These are phyloP conservation scores for Cephus rjabovi DNA, from an alignment of 2,888 invertebrate genomes.

Conservation along the genomic window DNA sequence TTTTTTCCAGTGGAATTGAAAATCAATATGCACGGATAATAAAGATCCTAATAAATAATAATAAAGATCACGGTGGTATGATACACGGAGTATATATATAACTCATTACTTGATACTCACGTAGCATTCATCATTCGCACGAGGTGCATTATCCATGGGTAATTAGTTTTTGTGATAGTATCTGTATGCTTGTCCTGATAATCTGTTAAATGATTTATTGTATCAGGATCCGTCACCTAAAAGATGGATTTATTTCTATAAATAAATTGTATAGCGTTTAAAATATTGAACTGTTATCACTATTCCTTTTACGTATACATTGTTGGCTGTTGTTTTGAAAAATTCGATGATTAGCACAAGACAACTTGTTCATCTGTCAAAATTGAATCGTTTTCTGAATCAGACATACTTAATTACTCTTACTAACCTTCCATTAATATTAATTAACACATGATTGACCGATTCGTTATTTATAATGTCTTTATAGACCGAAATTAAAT, in stretches of 20 bases:
- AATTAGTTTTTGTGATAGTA: slow-evolving; percentile 56
- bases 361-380: neutral
- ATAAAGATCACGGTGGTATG: too few relatives aligned
- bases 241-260: slow-evolving; percentile 1
- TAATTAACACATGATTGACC: too few relatives aligned
- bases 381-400: neutral
- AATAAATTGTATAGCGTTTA: too few relatives aligned
- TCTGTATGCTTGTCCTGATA: slow-evolving; percentile 59
- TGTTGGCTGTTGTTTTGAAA: neutral
- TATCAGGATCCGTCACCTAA: slow-evolving; percentile 60
- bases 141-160: slow-evolving; percentile 54
- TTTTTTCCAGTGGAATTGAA: too few relatives aligned
- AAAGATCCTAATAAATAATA: too few relatives aligned
- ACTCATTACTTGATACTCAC: slow-evolving; percentile 33
- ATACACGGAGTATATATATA: neutral
- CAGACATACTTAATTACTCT: neutral
- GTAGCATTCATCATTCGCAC: slow-evolving; percentile 59
- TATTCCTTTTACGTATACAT: neutral
- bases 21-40: too few relatives aligned
- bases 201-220: slow-evolving; percentile 66
- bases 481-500: neutral
- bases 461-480: neutral
- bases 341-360: neutral
- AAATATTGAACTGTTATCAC: neutral
- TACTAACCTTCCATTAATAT: neutral